Base-by-base conservation (phyloP, 2,888 invertebrate species). In the Hypomecis punctinalis region DNA sequence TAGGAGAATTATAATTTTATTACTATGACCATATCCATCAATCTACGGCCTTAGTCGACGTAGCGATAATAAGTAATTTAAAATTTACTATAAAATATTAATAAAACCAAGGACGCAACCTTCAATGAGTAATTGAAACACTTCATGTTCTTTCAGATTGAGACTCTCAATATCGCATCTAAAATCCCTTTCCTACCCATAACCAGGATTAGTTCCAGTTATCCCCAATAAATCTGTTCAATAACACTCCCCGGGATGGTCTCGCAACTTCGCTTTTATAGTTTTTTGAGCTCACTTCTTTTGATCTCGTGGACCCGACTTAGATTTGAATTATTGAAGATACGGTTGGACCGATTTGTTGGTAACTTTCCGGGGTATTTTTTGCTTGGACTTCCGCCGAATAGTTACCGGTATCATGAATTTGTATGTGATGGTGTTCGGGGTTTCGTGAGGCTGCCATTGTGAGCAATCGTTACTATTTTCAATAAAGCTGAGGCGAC, bases 211-310 rank as follows among this genome's bases (percentile, higher is more conserved):
- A 76, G 75, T 75, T 69, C 54, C 71, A 65, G 67, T 66, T 71
- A 64, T 70, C 74, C 76, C 69, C 72, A 73, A 79, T 78, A 79
- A 78, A 78, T 77, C 76, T 69, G 75, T 52, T 52, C 52, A 52
- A 40, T 52, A 52, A 52, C 73, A 72, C 74, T 75, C 72, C 66
- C 70, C 48, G 73, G 67, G 71, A 72, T 53, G 72, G 67, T 67
- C 75, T 72, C 76, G 76, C 76, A 78, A 70, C 67, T 71, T 68
- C 68, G 70, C 72, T 74, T 76, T 77, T 76, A 79, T 79, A 79
- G 79, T 78, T 77, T 77, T 77, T 73, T 70, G 73, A 72, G 69
- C 74, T 74, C 69, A 69, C 73, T 71, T 73, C 72, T 73, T 72
- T 68, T 72, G 71, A 76, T 73, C 71, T 73, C 52, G 54, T 40